Percentiles rank a stretch among this genome's conserved stretches.
phyloP scores from a whole-genome alignment of 2,797 vertebrate genomes.

The Mus spretus region DNA sequence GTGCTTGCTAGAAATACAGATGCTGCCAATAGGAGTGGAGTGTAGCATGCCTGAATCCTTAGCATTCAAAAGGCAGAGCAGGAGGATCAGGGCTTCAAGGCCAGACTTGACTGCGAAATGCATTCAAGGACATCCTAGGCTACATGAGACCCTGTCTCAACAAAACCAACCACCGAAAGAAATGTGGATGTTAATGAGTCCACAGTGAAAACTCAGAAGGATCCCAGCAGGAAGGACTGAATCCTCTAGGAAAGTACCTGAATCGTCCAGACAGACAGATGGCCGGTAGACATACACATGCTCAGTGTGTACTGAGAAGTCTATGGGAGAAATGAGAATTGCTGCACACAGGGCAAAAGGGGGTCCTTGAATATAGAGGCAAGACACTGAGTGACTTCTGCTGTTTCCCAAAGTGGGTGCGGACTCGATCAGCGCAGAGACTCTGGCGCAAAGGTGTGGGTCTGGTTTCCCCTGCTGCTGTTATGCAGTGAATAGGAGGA shows the following conservation, averaged over 20 bases:
- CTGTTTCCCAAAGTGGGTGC: background rate
- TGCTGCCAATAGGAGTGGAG: background rate
- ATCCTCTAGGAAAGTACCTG: background rate
- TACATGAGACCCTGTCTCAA: background rate
- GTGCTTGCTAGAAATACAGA: background rate
- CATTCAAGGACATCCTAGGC: background rate
- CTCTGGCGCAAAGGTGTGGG: background rate
- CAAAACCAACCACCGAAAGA: background rate
- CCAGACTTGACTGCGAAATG: too few species aligned
- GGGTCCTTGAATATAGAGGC: background rate
- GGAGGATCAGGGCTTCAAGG: background rate
- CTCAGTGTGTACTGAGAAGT: background rate
- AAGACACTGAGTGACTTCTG: background rate
- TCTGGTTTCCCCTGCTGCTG: background rate
- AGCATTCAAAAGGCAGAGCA: background rate
- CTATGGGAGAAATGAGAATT: background rate
- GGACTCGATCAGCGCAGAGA: background rate
- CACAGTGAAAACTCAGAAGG: background rate
- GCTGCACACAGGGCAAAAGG: background rate
- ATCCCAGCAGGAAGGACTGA: background rate
- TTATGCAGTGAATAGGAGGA: background rate
- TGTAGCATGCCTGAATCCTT: background rate
- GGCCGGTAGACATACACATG: background rate
- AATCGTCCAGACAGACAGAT: background rate
- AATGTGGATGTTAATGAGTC: background rate